Evolutionary conservation across 1,140 invertebrate species (phyloP), one percentile per base, ranked within the genome.

Genomic region (Macrocentrus cingulum): DNA sequence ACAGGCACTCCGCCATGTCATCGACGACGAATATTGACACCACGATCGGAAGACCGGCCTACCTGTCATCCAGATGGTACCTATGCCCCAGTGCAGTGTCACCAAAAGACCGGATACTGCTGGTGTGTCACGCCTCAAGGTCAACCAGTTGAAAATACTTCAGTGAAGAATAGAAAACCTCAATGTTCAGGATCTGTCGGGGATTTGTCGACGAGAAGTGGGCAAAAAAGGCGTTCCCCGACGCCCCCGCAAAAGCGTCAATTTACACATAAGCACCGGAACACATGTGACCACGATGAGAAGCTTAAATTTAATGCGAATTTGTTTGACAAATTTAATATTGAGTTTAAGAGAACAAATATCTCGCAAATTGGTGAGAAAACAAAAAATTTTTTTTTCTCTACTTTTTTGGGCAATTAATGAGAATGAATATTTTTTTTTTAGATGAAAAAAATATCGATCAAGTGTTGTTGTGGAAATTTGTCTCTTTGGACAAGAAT

Each of bases 91-190:
- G 84, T 92, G 34, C 94, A 97, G 78, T 96, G 94, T 71, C 87
- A 92, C 63, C 75, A 80, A 6, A 84, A 84, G 44, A 87, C 87
- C 0, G 89, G 88, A 48, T 89, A 85, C 68, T 91, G 89, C 69
- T 91, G 89, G 89, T 97, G 94, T 75, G 91, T 93, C 19, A 91
- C 88, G 2, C 83, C 87, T 1, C 83, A 87, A 61, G 93, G 93
- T 9, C 85, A 86, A 62, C 91, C 89, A 1, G 78, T 95, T 15
- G 84, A 86, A 16, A 87, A 90, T 59, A 91, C 90, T 2, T 85
- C 90, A 3, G 84, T 87, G 1, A 83, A 84, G 53, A 82, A 86
- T 59, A 77, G 81, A 29, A 83, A 84, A 63, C 91, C 90, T 2
- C 85, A 85, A 51, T 95, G 92, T 70, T 73, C 69, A 1, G 74